Percentiles rank a stretch among this genome's conserved stretches.
These are phyloP conservation scores for Coenobita brevimanus DNA, from an alignment of 1,140 invertebrate genomes.

Conservation along the genomic window DNA sequence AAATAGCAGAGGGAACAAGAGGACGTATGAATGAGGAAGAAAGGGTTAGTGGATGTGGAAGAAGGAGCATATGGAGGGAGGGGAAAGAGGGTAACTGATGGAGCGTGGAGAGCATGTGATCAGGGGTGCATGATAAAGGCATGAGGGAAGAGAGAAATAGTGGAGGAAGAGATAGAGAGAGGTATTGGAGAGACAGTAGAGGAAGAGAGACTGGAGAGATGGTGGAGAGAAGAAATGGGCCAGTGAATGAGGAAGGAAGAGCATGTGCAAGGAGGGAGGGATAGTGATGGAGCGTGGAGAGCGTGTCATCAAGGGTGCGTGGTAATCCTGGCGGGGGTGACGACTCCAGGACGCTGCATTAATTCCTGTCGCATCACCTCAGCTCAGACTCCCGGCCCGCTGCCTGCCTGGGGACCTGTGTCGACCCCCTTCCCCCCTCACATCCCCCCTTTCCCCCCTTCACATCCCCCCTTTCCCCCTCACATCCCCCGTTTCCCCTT, in stretches of 20 bases:
- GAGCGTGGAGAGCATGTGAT: no score
- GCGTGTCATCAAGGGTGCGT: constrained; percentile 54
- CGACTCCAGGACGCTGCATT: constrained; percentile 64
- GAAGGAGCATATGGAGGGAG: no score
- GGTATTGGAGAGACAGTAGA: background rate
- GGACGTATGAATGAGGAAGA: no score
- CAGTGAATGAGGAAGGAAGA: no score
- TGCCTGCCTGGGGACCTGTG: background rate
- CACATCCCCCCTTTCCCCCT: background rate
- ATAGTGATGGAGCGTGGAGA: constrained; percentile 59
- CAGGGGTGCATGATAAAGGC: no score
- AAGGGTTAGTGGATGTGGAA: no score
- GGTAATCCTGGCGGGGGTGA: constrained; percentile 57
- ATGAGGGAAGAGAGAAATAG: no score
- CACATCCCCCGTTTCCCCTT: background rate
- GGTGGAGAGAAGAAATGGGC: background rate
- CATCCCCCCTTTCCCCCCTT: background rate
- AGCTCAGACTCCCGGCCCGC: constrained; percentile 53
- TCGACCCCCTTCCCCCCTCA: background rate
- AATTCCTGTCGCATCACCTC: constrained; percentile 66
- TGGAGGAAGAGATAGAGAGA: no score
- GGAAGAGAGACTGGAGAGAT: background rate
- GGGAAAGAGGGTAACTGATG: no score
- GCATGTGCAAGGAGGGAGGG: background rate
- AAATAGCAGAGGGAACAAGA: no score